These are phyloP conservation scores for Crossocerus cetratus DNA, from an alignment of 2,888 invertebrate species.

Conservation along the genomic window DNA sequence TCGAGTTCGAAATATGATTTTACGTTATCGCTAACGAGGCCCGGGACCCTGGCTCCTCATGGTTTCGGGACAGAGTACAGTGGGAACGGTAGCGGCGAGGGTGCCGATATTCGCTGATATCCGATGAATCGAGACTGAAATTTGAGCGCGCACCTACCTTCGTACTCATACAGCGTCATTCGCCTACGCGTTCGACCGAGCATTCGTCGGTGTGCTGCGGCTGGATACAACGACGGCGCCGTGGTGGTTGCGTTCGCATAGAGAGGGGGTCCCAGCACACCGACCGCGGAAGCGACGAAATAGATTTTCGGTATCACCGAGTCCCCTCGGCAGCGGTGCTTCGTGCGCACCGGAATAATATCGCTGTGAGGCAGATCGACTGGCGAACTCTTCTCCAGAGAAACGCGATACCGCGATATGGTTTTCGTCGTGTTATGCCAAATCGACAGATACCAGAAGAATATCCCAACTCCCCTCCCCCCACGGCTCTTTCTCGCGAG, in stretches of 20 bases:
- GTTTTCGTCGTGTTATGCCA: conserved; percentile 39
- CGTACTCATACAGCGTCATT: not conserved
- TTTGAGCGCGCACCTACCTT: conserved; percentile 25
- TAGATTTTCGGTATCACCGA: conserved; percentile 70
- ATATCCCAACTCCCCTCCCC: not conserved
- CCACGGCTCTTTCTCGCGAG: not conserved
- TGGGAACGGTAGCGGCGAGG: conserved; percentile 25
- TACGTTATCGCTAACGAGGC: conserved; percentile 55
- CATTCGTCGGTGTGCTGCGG: not conserved
- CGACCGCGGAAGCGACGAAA: conserved; percentile 63
- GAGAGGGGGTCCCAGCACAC: conserved; percentile 43
- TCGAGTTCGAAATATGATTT: conserved; percentile 53
- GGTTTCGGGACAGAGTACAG: conserved; percentile 40
- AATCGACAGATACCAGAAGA: conserved; percentile 29
- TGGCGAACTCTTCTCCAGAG: conserved; percentile 40
- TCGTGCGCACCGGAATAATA: conserved; percentile 55
- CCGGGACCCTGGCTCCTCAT: conserved; percentile 39
- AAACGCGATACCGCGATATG: conserved; percentile 51
- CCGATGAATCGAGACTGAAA: conserved; percentile 49
- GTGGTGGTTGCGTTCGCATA: conserved; percentile 51
- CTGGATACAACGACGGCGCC: conserved; percentile 8
- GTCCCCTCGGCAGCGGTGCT: conserved; percentile 28
- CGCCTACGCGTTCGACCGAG: conserved; percentile 6
- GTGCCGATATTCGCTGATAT: conserved; percentile 30
- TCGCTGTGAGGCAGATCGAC: conserved; percentile 49